Evolutionary conservation across 2,797 vertebrate species (phyloP).

Genomic region (Myripristis murdjan): DNA sequence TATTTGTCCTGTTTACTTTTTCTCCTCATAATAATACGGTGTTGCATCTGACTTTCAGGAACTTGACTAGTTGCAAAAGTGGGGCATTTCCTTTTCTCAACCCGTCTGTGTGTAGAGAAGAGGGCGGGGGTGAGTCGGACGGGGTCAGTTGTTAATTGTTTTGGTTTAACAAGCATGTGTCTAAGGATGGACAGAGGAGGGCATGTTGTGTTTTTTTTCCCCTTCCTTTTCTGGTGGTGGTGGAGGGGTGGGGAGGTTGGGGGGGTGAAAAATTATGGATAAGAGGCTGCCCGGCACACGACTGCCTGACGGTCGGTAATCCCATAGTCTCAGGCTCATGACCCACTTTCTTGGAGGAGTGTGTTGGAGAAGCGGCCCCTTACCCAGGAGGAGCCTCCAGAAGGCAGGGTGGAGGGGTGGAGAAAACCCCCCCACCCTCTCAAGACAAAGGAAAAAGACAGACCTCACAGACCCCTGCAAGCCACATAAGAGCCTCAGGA

Average conservation of each 20-base stretch:
- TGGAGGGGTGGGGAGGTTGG: slow-evolving; percentile 33
- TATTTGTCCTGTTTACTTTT: background rate
- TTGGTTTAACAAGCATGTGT: slow-evolving; percentile 41
- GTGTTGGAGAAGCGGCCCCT: slow-evolving; percentile 68
- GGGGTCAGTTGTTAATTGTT: slow-evolving; percentile 27
- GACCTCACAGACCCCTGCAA: slow-evolving; percentile 62
- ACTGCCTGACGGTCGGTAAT: slow-evolving; percentile 82
- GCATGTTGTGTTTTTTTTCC: slow-evolving; percentile 31
- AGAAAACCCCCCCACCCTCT: slow-evolving; percentile 32
- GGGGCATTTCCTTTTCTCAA: background rate
- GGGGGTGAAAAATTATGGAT: slow-evolving; percentile 70
- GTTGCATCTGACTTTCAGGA: background rate
- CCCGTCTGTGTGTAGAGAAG: slow-evolving; percentile 1
- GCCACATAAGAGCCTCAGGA: slow-evolving; percentile 70
- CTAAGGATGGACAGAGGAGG: slow-evolving; percentile 18
- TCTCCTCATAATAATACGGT: background rate
- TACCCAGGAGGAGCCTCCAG: slow-evolving; percentile 75
- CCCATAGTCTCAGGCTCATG: slow-evolving; percentile 87
- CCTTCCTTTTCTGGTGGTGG: slow-evolving; percentile 52
- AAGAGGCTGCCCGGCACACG: slow-evolving; percentile 78
- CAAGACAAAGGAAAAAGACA: slow-evolving; percentile 79
- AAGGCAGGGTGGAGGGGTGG: slow-evolving; percentile 65
- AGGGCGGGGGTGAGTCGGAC: background rate
- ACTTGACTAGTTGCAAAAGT: background rate
- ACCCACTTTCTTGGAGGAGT: slow-evolving; percentile 88